These are phyloP conservation scores for Cromileptes altivelis DNA, from an alignment of 2,113 vertebrate genomes.

Conservation along the genomic window DNA sequence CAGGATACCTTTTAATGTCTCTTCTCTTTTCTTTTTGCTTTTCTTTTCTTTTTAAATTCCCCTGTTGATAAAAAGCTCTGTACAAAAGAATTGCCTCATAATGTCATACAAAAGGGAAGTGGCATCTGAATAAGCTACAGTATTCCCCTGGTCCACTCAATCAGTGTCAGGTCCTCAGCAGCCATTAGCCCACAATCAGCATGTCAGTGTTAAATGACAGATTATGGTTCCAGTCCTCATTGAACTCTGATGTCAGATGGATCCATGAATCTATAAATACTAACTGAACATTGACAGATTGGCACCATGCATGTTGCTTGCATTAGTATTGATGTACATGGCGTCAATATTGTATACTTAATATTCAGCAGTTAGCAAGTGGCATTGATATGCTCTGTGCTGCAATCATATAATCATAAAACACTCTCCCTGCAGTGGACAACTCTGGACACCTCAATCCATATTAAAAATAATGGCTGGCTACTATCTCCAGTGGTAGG, in stretches of 20 bases:
- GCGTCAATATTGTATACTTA: constrained; percentile 30
- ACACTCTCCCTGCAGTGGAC: too few relatives aligned
- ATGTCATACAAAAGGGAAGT: constrained; percentile 15
- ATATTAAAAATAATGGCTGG: constrained; percentile 12
- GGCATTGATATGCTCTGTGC: neutral
- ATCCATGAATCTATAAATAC: constrained; percentile 40
- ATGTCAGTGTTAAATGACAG: constrained; percentile 36
- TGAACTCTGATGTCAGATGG: constrained; percentile 34
- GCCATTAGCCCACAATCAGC: constrained; percentile 36
- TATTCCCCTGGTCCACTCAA: constrained; percentile 14
- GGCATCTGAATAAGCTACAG: constrained; percentile 6
- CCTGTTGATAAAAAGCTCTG: neutral
- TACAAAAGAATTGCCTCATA: neutral
- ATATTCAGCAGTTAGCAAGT: neutral
- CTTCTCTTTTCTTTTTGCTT: neutral
- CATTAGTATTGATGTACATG: constrained; percentile 32
- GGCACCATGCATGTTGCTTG: constrained; percentile 32
- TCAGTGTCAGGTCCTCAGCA: constrained; percentile 45
- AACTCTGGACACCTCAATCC: neutral
- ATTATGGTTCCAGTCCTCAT: constrained; percentile 44
- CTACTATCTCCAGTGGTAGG: neutral
- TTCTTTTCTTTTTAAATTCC: neutral
- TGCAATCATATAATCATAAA: neutral
- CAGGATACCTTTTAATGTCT: neutral
- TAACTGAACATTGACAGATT: constrained; percentile 54